These are phyloP conservation scores for Meteorus cinctellus DNA, from an alignment of 2,888 invertebrate genomes.

Conservation along the genomic window DNA sequence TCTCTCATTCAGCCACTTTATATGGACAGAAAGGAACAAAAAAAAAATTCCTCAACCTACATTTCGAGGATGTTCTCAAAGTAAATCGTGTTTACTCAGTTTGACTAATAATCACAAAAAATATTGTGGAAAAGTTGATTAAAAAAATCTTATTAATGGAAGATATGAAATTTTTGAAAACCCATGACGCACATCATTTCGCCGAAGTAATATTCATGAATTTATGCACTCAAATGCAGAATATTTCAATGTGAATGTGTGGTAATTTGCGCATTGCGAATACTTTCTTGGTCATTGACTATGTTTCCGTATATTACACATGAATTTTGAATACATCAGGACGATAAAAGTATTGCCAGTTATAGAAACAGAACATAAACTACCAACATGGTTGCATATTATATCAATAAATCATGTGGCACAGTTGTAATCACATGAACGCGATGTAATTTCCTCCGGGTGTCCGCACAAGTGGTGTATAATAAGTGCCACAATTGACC, in stretches of 20 bases:
- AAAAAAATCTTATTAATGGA: too few species aligned
- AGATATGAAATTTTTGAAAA: too few species aligned
- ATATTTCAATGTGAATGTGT: too few species aligned
- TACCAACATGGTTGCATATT: neutral
- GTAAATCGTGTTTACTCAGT: neutral
- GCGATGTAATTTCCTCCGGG: conserved; percentile 10
- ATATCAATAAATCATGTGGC: conserved; percentile 6
- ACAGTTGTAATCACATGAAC: conserved; percentile 17
- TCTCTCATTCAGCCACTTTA: conserved; percentile 24
- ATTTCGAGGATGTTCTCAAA: neutral
- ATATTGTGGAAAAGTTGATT: too few species aligned
- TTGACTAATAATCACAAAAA: neutral
- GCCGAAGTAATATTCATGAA: too few species aligned
- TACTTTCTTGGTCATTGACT: too few species aligned
- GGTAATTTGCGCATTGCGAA: too few species aligned
- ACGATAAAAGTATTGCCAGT: neutral
- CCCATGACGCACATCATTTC: too few species aligned
- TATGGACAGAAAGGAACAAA: neutral
- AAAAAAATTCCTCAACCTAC: conserved; percentile 1
- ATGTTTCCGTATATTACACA: too few species aligned
- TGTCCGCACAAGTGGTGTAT: conserved; percentile 9
- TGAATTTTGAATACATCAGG: neutral
- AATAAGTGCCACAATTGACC: conserved; percentile 28
- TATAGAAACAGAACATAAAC: conserved; percentile 3
- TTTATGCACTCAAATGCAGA: too few species aligned